Evolutionary conservation across 2,888 invertebrate species (phyloP).

Genomic region (Priocnemis perturbator): DNA sequence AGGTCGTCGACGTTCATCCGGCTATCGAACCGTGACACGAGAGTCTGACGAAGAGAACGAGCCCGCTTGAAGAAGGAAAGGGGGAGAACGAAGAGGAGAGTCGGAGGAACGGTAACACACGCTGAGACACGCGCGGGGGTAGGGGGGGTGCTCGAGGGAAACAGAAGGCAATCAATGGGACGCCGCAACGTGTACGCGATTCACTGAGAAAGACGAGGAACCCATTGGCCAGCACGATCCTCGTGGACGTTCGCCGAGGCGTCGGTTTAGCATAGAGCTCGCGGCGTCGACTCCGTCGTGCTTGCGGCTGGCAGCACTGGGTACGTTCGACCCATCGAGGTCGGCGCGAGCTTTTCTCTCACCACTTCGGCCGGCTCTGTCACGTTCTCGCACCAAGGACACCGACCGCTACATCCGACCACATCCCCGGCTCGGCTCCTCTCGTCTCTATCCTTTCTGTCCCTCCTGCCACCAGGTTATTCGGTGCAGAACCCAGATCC

Average conservation of each 20-base stretch:
- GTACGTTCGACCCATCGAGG: constrained; percentile 69
- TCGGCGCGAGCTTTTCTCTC: constrained; percentile 59
- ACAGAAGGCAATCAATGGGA: not conserved
- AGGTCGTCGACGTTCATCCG: constrained; percentile 49
- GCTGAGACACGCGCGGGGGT: not conserved
- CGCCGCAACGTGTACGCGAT: too few species aligned
- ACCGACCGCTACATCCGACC: not conserved
- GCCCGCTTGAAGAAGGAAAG: too few species aligned
- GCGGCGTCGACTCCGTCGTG: constrained; percentile 51
- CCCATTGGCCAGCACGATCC: not conserved
- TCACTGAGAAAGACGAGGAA: not conserved
- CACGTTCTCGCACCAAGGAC: not conserved
- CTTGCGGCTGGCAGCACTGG: constrained; percentile 48
- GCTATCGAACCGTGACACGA: constrained; percentile 49
- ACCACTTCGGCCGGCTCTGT: constrained; percentile 12
- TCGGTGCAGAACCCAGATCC: too few species aligned
- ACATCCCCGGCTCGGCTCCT: not conserved
- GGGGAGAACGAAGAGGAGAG: too few species aligned
- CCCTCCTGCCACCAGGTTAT: constrained; percentile 2
- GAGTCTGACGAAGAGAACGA: not conserved
- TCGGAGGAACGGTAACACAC: not conserved
- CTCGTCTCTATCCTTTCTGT: constrained; percentile 38
- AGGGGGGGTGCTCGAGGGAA: not conserved
- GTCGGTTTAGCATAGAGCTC: constrained; percentile 51
- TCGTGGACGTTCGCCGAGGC: not conserved